These are phyloP conservation scores for Varanus salvator DNA, from an alignment of 2,113 vertebrate genomes.

Conservation along the genomic window DNA sequence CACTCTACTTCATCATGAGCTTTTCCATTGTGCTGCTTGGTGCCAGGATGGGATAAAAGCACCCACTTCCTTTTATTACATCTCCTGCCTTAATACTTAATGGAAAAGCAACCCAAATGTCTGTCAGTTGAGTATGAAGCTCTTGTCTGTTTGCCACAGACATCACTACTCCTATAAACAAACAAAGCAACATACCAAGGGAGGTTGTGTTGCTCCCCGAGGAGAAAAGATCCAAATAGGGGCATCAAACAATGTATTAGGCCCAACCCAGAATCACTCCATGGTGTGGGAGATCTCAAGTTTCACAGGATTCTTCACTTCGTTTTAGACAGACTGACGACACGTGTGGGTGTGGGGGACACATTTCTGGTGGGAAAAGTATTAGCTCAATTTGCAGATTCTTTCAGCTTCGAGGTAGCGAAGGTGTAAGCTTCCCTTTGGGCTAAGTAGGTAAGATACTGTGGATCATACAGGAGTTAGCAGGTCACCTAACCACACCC, in stretches of 20 bases:
- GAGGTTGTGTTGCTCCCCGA: too few species aligned
- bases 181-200: too few species aligned
- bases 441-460: background rate
- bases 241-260: too few species aligned
- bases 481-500: background rate
- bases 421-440: too few species aligned
- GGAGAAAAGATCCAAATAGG: too few species aligned
- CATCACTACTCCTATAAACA: conserved; percentile 54
- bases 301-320: background rate
- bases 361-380: background rate
- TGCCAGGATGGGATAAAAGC: conserved; percentile 6
- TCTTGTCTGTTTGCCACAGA: conserved; percentile 49
- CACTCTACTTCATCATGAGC: background rate
- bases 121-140: conserved; percentile 41
- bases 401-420: background rate
- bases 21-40: accelerated
- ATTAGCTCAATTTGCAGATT: background rate
- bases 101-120: conserved; percentile 15
- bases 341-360: too few species aligned
- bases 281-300: background rate
- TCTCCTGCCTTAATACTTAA: conserved; percentile 46
- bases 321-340: too few species aligned
- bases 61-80: background rate
- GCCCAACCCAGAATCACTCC: background rate
- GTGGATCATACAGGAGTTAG: background rate